Evolutionary conservation across 2,797 vertebrate genomes (phyloP).

Genomic region (Propithecus deckenii): DNA sequence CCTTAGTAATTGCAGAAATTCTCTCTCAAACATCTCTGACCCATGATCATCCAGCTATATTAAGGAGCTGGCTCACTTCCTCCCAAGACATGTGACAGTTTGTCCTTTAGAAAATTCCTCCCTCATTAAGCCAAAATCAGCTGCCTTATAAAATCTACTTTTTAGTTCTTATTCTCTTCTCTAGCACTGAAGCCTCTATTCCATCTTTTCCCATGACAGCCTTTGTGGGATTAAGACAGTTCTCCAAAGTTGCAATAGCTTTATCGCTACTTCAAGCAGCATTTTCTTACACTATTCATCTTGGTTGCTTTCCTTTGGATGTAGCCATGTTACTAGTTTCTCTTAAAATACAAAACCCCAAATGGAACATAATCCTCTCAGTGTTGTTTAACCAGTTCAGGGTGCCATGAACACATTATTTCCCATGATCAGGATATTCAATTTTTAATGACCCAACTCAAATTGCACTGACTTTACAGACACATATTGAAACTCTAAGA

Average conservation of each 20-base stretch:
- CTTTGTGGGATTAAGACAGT: conserved; percentile 1
- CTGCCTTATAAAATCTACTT: conserved; percentile 8
- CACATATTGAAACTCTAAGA: conserved; percentile 23
- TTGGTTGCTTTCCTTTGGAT: conserved; percentile 15
- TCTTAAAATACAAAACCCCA: background rate
- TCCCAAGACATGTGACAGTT: background rate
- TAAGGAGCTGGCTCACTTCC: conserved; percentile 26
- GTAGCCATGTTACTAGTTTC: conserved; percentile 30
- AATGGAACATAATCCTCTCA: conserved; percentile 43
- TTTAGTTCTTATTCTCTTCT: background rate
- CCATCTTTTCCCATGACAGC: background rate
- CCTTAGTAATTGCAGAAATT: background rate
- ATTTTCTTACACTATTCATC: background rate
- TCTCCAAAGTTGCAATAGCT: conserved; percentile 19
- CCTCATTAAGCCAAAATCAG: conserved; percentile 1
- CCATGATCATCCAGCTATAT: background rate
- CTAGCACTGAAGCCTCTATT: background rate
- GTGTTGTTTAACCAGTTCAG: conserved; percentile 44
- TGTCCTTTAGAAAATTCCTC: background rate
- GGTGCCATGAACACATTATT: conserved; percentile 32
- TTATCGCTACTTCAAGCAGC: background rate
- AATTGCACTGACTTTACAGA: conserved; percentile 40
- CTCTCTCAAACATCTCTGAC: background rate
- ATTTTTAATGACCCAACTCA: conserved; percentile 49
- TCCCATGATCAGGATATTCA: conserved; percentile 18